Percentiles rank a stretch among this genome's conserved stretches.
Conservation (phyloP, 2,888 invertebrate genomes). For the Molorchus minor region DNA sequence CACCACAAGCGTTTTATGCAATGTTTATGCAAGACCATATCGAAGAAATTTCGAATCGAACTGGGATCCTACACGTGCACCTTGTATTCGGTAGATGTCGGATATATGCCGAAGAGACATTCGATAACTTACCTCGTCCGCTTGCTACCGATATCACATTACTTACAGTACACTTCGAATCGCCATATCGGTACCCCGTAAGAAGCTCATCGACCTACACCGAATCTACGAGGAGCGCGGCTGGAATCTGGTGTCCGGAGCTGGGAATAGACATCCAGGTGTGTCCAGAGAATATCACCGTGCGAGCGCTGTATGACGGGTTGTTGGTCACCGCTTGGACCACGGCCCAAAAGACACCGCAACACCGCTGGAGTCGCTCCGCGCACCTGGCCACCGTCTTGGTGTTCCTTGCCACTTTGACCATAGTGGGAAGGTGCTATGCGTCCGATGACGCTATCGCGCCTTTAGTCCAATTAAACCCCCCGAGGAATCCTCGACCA, state of each 20-base stretch:
- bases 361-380: conserved; percentile 47
- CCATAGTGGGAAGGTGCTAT: conserved; percentile 71
- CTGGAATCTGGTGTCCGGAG: conserved; percentile 2
- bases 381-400: conserved; percentile 56
- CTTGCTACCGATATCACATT: conserved; percentile 11
- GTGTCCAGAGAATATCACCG: conserved; percentile 45
- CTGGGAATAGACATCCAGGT: conserved; percentile 24
- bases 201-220: not conserved
- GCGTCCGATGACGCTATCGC: conserved; percentile 58
- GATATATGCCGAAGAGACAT: conserved; percentile 39
- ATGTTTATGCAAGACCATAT: conserved; percentile 55
- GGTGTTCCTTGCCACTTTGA: conserved; percentile 61
- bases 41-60: conserved; percentile 49
- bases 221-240: not conserved
- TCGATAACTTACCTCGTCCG: conserved; percentile 12
- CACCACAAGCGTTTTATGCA: conserved; percentile 51
- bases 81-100: conserved; percentile 53
- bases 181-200: conserved; percentile 29
- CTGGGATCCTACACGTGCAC: conserved; percentile 56
- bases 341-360: conserved; percentile 52
- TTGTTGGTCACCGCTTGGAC: conserved; percentile 57
- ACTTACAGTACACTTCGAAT: conserved; percentile 27
- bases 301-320: conserved; percentile 57
- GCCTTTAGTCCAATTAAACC: conserved; percentile 43
- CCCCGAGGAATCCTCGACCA: conserved; percentile 50